phyloP scores from a whole-genome alignment of 2,888 invertebrate genomes.

The Phragmatobia fuliginosa region DNA sequence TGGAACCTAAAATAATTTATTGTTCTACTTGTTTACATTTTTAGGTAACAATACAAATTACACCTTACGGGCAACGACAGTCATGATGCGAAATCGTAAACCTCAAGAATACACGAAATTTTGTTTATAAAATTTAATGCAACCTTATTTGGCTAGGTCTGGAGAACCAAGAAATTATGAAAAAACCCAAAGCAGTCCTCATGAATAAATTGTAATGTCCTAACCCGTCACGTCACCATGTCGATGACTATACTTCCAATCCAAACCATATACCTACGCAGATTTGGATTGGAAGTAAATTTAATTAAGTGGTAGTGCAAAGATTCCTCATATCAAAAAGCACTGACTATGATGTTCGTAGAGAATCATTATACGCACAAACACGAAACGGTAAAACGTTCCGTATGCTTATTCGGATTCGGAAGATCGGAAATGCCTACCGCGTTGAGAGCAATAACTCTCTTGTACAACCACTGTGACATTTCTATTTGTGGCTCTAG shows the following conservation, averaged over 20 bases:
- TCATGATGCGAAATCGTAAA: too few species aligned
- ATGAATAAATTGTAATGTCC: too few species aligned
- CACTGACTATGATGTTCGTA: neutral
- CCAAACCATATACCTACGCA: too few species aligned
- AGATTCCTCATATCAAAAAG: neutral
- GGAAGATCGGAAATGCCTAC: conserved; percentile 82
- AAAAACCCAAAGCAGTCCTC: neutral
- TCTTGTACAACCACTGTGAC: conserved; percentile 66
- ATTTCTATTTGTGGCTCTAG: conserved; percentile 76
- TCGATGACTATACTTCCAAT: too few species aligned
- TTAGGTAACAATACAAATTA: too few species aligned
- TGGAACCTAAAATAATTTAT: too few species aligned
- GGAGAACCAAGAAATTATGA: neutral
- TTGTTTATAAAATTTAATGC: neutral
- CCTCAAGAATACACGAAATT: neutral
- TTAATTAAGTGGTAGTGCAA: too few species aligned
- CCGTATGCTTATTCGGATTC: conserved; percentile 52
- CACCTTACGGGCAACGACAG: too few species aligned
- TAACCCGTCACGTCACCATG: too few species aligned
- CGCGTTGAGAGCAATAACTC: conserved; percentile 67
- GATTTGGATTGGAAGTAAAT: too few species aligned
- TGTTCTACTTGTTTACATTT: too few species aligned
- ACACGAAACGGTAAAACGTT: conserved; percentile 19
- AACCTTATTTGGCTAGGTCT: neutral
- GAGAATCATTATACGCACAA: conserved; percentile 8